Conservation (phyloP, 2,113 vertebrate genomes). For the Merops nubicus region DNA sequence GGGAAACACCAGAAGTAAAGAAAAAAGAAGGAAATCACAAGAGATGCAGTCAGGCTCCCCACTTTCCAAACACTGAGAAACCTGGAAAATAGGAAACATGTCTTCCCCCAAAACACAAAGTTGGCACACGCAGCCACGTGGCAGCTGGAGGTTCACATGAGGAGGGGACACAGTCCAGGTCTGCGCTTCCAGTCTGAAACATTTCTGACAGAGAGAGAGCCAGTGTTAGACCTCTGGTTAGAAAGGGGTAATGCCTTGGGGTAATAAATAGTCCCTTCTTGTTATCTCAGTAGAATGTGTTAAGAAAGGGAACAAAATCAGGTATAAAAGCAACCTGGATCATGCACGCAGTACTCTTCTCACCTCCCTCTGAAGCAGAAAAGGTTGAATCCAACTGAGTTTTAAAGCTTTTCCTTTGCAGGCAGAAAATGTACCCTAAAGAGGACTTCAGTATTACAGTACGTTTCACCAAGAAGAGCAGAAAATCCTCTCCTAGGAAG, state of each 20-base stretch:
- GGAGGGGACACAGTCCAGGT: rapidly evolving
- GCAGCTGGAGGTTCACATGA: neutral
- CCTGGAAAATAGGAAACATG: neutral
- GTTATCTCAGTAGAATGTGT: neutral
- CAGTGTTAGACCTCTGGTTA: neutral
- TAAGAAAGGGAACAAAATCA: neutral
- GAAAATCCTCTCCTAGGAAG: neutral
- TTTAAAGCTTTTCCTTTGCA: neutral
- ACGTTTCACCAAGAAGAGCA: neutral
- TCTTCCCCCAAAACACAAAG: neutral
- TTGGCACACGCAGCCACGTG: neutral
- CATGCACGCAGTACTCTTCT: neutral
- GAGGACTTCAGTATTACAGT: neutral
- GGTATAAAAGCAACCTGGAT: neutral
- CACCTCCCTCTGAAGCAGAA: neutral
- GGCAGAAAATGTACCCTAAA: neutral
- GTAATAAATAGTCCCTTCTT: neutral
- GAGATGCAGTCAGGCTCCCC: neutral
- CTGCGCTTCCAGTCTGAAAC: neutral
- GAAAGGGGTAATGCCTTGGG: neutral
- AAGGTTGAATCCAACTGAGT: neutral
- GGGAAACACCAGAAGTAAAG: neutral
- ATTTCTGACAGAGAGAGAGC: neutral
- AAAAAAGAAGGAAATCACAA: neutral
- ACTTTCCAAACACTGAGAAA: neutral